These are phyloP conservation scores for Myoxocephalus aenaeus DNA, from an alignment of 2,797 vertebrate species.

Conservation along the genomic window DNA sequence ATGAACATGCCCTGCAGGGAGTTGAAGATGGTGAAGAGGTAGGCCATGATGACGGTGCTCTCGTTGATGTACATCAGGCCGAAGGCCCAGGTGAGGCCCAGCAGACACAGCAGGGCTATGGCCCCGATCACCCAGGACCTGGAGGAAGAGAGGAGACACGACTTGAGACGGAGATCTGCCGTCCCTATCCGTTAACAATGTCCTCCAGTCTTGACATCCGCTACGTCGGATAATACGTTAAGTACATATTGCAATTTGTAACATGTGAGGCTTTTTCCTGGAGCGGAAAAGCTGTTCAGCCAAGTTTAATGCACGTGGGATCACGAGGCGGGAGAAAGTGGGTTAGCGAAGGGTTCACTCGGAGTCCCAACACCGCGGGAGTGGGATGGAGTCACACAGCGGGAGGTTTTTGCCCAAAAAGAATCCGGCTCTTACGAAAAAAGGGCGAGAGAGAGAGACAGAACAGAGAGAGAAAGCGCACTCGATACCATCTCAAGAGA, in stretches of 20 bases:
- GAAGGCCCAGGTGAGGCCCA: conserved; percentile 98
- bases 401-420: conserved; percentile 59
- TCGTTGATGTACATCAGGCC: conserved; percentile 98
- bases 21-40: conserved; percentile 99
- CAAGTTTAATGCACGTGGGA: conserved; percentile 55
- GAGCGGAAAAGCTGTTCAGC: conserved; percentile 42
- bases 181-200: background rate
- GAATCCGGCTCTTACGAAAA: conserved; percentile 49
- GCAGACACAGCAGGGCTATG: conserved; percentile 95
- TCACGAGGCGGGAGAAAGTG: conserved; percentile 40
- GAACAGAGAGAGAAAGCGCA: conserved; percentile 25
- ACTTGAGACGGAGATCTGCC: conserved; percentile 1
- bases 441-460: background rate
- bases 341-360: conserved; percentile 60
- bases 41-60: conserved; percentile 98
- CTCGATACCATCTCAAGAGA: conserved; percentile 55
- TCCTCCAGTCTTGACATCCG: background rate
- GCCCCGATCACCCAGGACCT: conserved; percentile 99
- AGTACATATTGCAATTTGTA: background rate
- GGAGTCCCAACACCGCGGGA: conserved; percentile 46
- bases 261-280: conserved; percentile 3
- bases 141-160: conserved; percentile 17
- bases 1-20: conserved; percentile 99
- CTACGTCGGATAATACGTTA: background rate
- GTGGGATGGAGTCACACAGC: conserved; percentile 55